Conservation (phyloP, 2,797 vertebrate genomes). For the Alauda arvensis region DNA sequence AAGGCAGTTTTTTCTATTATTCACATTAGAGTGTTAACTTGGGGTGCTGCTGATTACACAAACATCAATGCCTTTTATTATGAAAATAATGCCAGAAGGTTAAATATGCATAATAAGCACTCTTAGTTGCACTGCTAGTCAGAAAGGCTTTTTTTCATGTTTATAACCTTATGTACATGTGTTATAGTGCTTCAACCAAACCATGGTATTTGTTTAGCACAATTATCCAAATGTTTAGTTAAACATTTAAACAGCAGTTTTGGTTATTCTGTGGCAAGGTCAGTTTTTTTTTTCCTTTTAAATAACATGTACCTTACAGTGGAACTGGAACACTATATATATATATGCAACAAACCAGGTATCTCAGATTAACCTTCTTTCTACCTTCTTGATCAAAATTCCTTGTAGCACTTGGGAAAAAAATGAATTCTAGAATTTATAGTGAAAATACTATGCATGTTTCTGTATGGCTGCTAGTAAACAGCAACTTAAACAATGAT, state of each 20-base stretch:
- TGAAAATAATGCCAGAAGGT: background rate
- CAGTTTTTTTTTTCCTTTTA: background rate
- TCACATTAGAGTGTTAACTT: background rate
- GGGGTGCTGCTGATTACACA: background rate
- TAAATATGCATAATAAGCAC: background rate
- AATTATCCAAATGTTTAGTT: background rate
- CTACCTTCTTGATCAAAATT: background rate
- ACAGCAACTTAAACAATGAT: background rate
- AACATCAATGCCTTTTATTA: conserved; percentile 35
- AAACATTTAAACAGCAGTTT: background rate
- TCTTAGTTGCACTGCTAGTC: conserved; percentile 4
- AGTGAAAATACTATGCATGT: background rate
- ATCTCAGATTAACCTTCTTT: background rate
- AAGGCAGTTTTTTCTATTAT: background rate
- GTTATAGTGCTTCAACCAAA: conserved; percentile 9
- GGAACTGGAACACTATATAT: conserved; percentile 24
- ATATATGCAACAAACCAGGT: conserved; percentile 33
- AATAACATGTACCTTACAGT: background rate
- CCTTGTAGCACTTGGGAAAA: background rate
- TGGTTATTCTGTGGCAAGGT: background rate
- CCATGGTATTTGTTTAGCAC: background rate
- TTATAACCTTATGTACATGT: background rate
- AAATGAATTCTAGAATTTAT: background rate
- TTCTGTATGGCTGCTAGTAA: conserved; percentile 18
- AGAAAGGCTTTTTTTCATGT: background rate